These are phyloP conservation scores for Anoura caudifer DNA, from an alignment of 2,113 vertebrate species.

Conservation along the genomic window DNA sequence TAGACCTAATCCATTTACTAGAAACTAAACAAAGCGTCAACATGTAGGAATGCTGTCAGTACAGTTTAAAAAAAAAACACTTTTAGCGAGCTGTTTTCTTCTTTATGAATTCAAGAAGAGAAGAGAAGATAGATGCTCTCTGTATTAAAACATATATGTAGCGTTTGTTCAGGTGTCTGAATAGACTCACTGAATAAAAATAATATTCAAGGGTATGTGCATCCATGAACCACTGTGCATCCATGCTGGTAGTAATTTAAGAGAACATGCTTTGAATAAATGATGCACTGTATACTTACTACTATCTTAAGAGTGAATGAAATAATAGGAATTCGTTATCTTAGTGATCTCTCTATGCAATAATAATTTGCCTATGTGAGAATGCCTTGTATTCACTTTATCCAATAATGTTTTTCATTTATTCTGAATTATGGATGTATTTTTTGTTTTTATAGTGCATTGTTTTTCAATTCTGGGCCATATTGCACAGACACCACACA, in stretches of 20 bases:
- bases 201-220: neutral
- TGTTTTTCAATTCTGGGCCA: neutral
- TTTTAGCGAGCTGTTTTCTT: neutral
- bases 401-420: neutral
- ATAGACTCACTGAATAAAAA: neutral
- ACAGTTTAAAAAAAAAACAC: neutral
- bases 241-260: neutral
- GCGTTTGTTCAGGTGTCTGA: neutral
- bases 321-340: neutral
- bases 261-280: neutral
- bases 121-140: neutral
- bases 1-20: neutral
- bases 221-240: neutral
- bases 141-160: neutral
- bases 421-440: neutral
- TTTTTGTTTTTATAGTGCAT: neutral
- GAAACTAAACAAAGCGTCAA: neutral
- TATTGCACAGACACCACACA: neutral
- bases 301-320: neutral
- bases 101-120: neutral
- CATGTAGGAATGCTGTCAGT: neutral
- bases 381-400: neutral
- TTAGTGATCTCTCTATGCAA: neutral
- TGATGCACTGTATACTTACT: neutral
- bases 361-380: neutral